Percentiles rank a stretch among this genome's conserved stretches.
Evolutionary conservation across 2,113 vertebrate species (phyloP).

Genomic region (Xyrauchen texanus): DNA sequence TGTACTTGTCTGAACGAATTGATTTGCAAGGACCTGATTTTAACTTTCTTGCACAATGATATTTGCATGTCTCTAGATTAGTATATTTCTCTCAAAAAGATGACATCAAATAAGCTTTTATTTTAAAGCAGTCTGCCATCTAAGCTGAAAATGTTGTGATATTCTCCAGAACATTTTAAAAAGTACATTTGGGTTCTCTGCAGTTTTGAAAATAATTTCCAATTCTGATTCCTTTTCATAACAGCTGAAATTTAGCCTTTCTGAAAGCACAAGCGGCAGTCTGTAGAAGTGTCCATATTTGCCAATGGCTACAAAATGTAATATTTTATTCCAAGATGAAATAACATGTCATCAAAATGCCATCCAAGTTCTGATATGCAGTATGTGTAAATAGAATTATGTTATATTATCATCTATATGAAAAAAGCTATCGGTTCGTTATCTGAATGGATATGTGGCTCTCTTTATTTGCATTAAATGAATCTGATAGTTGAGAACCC

Average conservation of each 20-base stretch:
- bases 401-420: slow-evolving; percentile 37
- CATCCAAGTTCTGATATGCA: neutral
- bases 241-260: neutral
- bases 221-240: slow-evolving; percentile 35
- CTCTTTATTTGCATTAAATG: slow-evolving; percentile 8
- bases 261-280: neutral
- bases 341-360: slow-evolving; percentile 37
- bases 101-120: slow-evolving; percentile 14
- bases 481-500: neutral
- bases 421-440: slow-evolving; percentile 10
- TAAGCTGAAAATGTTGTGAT: neutral
- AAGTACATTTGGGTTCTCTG: neutral
- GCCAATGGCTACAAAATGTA: slow-evolving; percentile 40
- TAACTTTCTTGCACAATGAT: too few relatives aligned
- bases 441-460: too few relatives aligned
- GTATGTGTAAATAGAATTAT: slow-evolving; percentile 43
- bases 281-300: slow-evolving; percentile 8
- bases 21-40: too few relatives aligned
- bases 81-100: neutral
- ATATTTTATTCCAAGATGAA: slow-evolving; percentile 35
- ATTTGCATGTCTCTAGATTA: neutral
- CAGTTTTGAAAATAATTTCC: slow-evolving; percentile 16
- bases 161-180: slow-evolving; percentile 1
- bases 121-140: neutral
- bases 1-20: too few relatives aligned